A percentile compares a stretch with the other conserved stretches of the same genome.
Evolutionary conservation across 2,797 vertebrate species (phyloP).

Genomic region (Falco biarmicus): DNA sequence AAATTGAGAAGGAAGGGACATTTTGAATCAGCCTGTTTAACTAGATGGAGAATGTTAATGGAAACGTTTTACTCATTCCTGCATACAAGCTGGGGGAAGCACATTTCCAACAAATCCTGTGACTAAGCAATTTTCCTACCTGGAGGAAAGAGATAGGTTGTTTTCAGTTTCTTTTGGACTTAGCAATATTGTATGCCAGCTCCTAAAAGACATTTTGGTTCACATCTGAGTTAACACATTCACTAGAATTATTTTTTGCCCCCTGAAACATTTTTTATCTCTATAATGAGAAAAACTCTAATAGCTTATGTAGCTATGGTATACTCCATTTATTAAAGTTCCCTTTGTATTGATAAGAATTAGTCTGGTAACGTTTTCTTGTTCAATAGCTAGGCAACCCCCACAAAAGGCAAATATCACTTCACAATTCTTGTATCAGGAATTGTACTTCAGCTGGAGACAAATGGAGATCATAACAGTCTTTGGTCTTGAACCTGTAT

Average conservation of each 20-base stretch:
- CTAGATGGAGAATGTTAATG: background rate
- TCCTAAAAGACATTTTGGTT: background rate
- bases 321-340: background rate
- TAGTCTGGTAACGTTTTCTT: background rate
- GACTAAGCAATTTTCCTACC: background rate
- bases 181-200: background rate
- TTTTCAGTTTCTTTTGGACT: background rate
- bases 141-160: background rate
- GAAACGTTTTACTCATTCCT: background rate
- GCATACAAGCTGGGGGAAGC: accelerated
- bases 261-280: background rate
- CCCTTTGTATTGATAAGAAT: background rate
- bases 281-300: background rate
- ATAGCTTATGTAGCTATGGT: background rate
- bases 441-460: background rate
- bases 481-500: background rate
- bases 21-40: background rate
- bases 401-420: background rate
- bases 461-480: background rate
- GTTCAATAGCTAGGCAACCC: background rate
- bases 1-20: background rate
- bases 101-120: background rate
- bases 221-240: background rate
- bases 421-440: background rate
- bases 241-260: background rate